These are phyloP conservation scores for Leptatherina wallacei DNA, from an alignment of 2,797 vertebrate genomes.

Conservation along the genomic window DNA sequence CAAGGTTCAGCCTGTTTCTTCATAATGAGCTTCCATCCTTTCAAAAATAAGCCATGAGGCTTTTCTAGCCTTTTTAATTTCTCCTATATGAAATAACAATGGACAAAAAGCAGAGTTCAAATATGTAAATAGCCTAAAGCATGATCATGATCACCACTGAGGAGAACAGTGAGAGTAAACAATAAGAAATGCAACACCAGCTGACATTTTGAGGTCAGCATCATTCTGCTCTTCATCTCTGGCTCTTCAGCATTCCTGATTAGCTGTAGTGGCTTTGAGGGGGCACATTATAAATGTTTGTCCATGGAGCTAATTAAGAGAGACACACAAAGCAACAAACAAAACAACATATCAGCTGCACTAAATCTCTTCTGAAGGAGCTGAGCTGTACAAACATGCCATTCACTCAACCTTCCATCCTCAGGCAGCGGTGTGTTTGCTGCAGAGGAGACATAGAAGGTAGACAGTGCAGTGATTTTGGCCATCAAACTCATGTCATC, in stretches of 20 bases:
- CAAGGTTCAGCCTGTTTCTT: conserved; percentile 69
- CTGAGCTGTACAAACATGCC: conserved; percentile 72
- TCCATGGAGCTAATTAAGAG: conserved; percentile 70
- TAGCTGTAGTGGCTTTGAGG: conserved; percentile 71
- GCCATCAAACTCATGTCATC: conserved; percentile 81
- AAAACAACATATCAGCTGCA: conserved; percentile 74
- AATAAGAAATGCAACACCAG: conserved; percentile 79
- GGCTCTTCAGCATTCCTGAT: conserved; percentile 74
- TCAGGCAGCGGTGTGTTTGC: conserved; percentile 44
- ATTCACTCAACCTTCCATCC: conserved; percentile 44
- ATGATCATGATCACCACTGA: conserved; percentile 62
- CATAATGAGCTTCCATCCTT: conserved; percentile 75
- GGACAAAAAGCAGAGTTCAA: conserved; percentile 66
- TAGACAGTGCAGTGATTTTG: conserved; percentile 73
- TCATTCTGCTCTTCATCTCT: conserved; percentile 75
- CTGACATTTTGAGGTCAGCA: conserved; percentile 85
- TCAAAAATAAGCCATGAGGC: conserved; percentile 59
- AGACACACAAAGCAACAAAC: conserved; percentile 73
- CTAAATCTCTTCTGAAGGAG: conserved; percentile 70
- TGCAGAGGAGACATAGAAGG: conserved; percentile 65
- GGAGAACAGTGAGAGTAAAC: conserved; percentile 68
- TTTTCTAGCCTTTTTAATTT: conserved; percentile 61
- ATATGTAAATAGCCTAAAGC: conserved; percentile 67
- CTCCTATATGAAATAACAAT: conserved; percentile 54
- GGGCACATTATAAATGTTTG: conserved; percentile 63